A percentile compares a stretch with the other conserved stretches of the same genome.
phyloP scores from a whole-genome alignment of 2,888 invertebrate genomes.

The Cataglyphis rosenhaueri region DNA sequence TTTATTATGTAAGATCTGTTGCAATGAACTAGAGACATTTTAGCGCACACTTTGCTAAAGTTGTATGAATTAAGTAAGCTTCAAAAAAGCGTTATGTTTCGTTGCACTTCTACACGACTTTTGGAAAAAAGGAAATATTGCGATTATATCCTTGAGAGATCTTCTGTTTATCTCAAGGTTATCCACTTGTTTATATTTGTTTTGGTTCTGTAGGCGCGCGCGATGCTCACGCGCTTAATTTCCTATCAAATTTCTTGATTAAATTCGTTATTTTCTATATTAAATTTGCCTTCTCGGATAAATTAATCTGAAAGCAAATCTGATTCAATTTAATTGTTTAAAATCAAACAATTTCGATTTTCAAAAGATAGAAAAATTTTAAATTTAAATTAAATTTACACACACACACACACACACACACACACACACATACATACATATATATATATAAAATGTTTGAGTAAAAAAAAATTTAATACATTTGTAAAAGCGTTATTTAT shows the following conservation, averaged over 20 bases:
- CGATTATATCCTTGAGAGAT: not conserved
- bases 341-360: not conserved
- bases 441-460: not conserved
- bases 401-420: too few relatives aligned
- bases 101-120: not conserved
- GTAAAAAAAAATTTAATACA: not conserved
- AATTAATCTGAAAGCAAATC: conserved; percentile 9
- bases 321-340: not conserved
- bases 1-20: not conserved
- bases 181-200: conserved; percentile 2
- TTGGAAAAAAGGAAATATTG: not conserved
- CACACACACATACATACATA: too few relatives aligned
- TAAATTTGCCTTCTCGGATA: not conserved
- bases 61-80: not conserved
- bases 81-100: not conserved
- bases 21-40: not conserved
- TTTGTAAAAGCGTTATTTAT: conserved; percentile 57
- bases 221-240: not conserved
- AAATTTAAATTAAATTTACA: conserved; percentile 1
- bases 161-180: not conserved
- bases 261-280: not conserved
- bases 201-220: not conserved
- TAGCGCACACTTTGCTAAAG: not conserved
- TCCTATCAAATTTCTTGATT: not conserved
- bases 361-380: not conserved